Conservation (phyloP, 2,888 invertebrate genomes). For the Cancer borealis region DNA sequence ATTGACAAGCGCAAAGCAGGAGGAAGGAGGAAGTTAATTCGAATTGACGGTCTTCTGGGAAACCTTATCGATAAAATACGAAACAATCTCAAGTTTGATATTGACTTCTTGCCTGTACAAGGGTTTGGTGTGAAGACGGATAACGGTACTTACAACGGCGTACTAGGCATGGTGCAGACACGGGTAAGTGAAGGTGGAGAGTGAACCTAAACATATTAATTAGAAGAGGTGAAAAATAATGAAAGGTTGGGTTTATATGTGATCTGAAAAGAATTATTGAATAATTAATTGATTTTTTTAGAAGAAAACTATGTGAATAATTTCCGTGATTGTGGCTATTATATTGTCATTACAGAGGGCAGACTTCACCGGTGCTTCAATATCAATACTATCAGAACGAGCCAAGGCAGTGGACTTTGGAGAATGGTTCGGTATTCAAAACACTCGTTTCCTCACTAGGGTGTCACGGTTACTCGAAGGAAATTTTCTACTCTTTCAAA, state of each 20-base stretch:
- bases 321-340: too few relatives aligned
- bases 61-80: background rate
- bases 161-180: background rate
- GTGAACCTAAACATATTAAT: too few relatives aligned
- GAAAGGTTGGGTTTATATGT: too few relatives aligned
- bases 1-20: background rate
- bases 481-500: constrained; percentile 54
- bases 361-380: constrained; percentile 25
- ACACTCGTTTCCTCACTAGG: constrained; percentile 53
- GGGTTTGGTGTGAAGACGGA: constrained; percentile 36
- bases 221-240: too few relatives aligned
- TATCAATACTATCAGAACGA: constrained; percentile 7
- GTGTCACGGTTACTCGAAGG: background rate
- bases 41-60: constrained; percentile 11
- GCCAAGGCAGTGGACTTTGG: constrained; percentile 42
- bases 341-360: constrained; percentile 2
- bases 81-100: constrained; percentile 28
- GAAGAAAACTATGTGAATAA: too few relatives aligned
- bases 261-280: too few relatives aligned
- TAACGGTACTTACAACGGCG: constrained; percentile 44
- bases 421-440: constrained; percentile 39
- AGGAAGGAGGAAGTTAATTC: background rate
- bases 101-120: background rate
- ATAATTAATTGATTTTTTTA: too few relatives aligned
- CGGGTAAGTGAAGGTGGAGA: background rate